These are phyloP conservation scores for Cydia strobilella DNA, from an alignment of 1,140 invertebrate genomes.

Conservation along the genomic window DNA sequence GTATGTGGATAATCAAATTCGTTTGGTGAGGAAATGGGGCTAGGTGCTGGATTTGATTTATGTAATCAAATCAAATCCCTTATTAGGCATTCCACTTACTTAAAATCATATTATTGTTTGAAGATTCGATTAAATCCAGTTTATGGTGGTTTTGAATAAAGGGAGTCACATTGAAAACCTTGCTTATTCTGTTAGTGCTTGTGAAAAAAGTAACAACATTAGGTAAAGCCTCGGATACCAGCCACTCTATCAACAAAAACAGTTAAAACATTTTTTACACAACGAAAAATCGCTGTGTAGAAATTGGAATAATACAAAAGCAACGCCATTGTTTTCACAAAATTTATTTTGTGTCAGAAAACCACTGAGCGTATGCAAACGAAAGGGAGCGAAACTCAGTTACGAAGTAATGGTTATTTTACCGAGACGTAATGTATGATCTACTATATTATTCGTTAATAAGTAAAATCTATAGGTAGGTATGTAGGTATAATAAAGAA, in stretches of 20 bases:
- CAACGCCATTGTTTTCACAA: neutral
- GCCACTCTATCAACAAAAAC: neutral
- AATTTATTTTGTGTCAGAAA: neutral
- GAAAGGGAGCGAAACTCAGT: neutral
- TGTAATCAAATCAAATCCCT: neutral
- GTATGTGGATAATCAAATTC: constrained; percentile 1
- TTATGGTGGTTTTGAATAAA: no score
- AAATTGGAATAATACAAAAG: neutral
- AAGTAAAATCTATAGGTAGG: no score
- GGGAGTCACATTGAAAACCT: no score
- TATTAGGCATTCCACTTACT: neutral
- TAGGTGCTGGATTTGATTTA: neutral
- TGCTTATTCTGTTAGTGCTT: no score
- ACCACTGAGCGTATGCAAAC: neutral
- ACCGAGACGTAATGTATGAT: no score
- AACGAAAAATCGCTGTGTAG: neutral
- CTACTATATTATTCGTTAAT: no score
- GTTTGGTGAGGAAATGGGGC: neutral
- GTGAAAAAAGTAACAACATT: no score
- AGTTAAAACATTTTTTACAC: neutral
- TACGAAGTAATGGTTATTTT: no score
- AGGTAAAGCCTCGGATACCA: no score
- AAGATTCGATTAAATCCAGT: no score
- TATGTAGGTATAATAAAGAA: no score
- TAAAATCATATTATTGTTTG: no score